Evolutionary conservation across 2,888 invertebrate genomes (phyloP).

Genomic region (Ophraella communa): DNA sequence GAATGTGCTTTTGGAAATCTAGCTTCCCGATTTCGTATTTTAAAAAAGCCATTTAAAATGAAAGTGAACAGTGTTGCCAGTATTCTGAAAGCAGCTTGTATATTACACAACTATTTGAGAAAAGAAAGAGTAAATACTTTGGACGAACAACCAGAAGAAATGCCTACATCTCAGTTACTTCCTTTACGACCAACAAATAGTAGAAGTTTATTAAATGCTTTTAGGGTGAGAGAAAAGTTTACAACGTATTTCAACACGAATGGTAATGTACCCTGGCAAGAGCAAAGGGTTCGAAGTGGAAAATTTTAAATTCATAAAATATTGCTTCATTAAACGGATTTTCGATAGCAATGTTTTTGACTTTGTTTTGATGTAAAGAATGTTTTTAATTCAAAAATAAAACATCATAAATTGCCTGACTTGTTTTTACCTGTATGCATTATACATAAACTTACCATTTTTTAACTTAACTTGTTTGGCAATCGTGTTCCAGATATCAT

Average conservation of each 20-base stretch:
- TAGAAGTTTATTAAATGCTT: neutral
- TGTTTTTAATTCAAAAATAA: neutral
- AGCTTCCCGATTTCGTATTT: slow-evolving; percentile 26
- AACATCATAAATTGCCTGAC: neutral
- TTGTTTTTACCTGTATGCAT: slow-evolving; percentile 10
- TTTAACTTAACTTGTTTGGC: slow-evolving; percentile 2
- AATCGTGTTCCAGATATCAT: slow-evolving; percentile 13
- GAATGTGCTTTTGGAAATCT: slow-evolving; percentile 39
- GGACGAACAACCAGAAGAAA: slow-evolving; percentile 3
- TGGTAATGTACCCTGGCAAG: slow-evolving; percentile 2
- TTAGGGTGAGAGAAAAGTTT: neutral
- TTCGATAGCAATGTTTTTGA: neutral
- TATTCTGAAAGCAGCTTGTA: slow-evolving; percentile 34
- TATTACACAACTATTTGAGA: slow-evolving; percentile 40
- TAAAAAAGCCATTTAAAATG: slow-evolving; percentile 33
- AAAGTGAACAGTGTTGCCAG: slow-evolving; percentile 32
- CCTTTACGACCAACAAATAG: neutral
- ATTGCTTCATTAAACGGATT: neutral
- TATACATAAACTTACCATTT: slow-evolving; percentile 14
- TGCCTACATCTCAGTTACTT: slow-evolving; percentile 15
- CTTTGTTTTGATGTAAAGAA: too few species aligned
- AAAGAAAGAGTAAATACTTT: neutral
- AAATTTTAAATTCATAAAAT: slow-evolving; percentile 5
- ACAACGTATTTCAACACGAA: slow-evolving; percentile 5
- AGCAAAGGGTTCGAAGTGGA: neutral